Conservation (phyloP, 1,140 invertebrate species). For the Cecropterus lyciades region DNA sequence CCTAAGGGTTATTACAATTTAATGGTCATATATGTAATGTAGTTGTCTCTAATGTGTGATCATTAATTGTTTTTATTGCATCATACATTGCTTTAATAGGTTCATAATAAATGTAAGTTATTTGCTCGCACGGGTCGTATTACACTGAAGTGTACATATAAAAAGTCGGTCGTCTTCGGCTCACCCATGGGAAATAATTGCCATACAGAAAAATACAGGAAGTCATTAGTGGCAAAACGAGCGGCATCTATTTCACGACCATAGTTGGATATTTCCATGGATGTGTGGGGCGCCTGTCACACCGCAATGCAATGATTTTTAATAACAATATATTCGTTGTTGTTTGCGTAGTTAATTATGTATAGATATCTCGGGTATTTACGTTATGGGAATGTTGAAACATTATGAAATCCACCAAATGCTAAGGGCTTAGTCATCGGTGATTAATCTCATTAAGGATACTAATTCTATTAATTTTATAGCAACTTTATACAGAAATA, state of each 20-base stretch:
- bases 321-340: too few relatives aligned
- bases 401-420: too few relatives aligned
- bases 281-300: constrained; percentile 44
- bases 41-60: constrained; percentile 5
- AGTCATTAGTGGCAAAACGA: constrained; percentile 78
- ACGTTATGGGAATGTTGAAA: too few relatives aligned
- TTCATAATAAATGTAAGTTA: constrained; percentile 33
- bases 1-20: constrained; percentile 17
- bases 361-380: too few relatives aligned
- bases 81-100: constrained; percentile 31
- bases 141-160: constrained; percentile 25
- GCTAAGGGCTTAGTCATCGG: too few relatives aligned
- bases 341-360: too few relatives aligned
- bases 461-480: too few relatives aligned
- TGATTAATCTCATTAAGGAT: too few relatives aligned
- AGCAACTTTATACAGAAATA: too few relatives aligned
- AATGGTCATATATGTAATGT: constrained; percentile 5
- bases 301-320: constrained; percentile 53
- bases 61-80: constrained; percentile 30
- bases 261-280: constrained; percentile 55
- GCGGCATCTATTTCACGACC: constrained; percentile 73
- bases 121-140: constrained; percentile 32
- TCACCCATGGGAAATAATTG: constrained; percentile 75
- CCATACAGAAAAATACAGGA: constrained; percentile 78
- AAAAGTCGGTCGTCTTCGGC: constrained; percentile 40